Evolutionary conservation across 2,888 invertebrate genomes (phyloP).

Genomic region (Stramonita haemastoma): DNA sequence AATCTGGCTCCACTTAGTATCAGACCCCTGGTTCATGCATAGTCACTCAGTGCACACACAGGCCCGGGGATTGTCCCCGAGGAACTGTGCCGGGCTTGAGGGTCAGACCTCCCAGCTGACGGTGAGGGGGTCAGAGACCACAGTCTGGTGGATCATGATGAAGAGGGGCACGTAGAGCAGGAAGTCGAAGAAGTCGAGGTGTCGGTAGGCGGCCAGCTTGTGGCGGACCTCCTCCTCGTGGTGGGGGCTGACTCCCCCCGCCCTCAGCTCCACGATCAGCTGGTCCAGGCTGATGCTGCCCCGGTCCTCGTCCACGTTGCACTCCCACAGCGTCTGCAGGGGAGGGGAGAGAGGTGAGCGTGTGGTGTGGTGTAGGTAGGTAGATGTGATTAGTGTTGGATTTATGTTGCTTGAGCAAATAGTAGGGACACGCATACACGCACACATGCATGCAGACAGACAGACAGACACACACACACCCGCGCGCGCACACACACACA

Average conservation of each 20-base stretch:
- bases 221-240: slow-evolving; percentile 71
- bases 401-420: too few relatives aligned
- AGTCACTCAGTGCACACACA: too few relatives aligned
- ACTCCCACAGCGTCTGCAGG: slow-evolving; percentile 74
- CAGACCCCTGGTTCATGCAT: too few relatives aligned
- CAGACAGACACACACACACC: too few relatives aligned
- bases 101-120: slow-evolving; percentile 32
- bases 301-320: slow-evolving; percentile 71
- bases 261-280: slow-evolving; percentile 72
- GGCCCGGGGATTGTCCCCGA: too few relatives aligned
- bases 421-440: too few relatives aligned
- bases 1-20: too few relatives aligned
- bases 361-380: too few relatives aligned
- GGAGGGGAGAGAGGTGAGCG: neutral
- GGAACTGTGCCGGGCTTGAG: neutral
- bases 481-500: neutral
- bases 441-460: neutral
- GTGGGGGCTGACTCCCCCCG: slow-evolving; percentile 72
- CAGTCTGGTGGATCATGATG: slow-evolving; percentile 74
- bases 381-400: too few relatives aligned
- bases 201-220: slow-evolving; percentile 62
- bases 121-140: slow-evolving; percentile 73
- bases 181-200: slow-evolving; percentile 75
- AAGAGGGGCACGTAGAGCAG: slow-evolving; percentile 76
- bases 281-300: slow-evolving; percentile 70